These are phyloP conservation scores for Lypha dubia DNA, from an alignment of 2,888 invertebrate genomes.

Conservation along the genomic window DNA sequence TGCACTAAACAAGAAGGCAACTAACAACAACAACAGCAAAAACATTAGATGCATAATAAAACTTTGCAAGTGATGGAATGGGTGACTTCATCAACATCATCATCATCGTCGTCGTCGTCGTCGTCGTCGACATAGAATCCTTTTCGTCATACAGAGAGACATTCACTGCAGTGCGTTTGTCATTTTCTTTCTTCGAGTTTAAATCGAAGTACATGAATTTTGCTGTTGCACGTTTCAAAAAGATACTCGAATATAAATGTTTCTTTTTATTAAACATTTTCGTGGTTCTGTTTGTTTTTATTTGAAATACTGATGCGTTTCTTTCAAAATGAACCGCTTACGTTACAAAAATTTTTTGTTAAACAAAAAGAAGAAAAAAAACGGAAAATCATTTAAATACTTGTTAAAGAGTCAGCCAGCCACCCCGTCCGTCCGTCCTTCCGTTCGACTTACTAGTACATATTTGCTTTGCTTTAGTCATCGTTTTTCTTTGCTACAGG, in stretches of 20 bases:
- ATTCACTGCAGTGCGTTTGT: constrained; percentile 49
- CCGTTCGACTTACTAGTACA: too few species aligned
- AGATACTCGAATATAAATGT: not conserved
- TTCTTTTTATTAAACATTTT: constrained; percentile 12
- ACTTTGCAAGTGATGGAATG: constrained; percentile 36
- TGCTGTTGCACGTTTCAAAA: constrained; percentile 28
- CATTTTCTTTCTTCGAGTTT: constrained; percentile 43
- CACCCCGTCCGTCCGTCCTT: too few species aligned
- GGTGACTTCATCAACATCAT: constrained; percentile 28
- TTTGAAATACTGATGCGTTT: constrained; percentile 54
- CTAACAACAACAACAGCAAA: too few species aligned
- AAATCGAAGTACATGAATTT: constrained; percentile 46
- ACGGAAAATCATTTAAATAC: constrained; percentile 33
- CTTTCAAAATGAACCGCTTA: constrained; percentile 63
- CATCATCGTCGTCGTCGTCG: constrained; percentile 7
- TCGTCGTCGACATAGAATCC: not conserved
- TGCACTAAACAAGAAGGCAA: constrained; percentile 15
- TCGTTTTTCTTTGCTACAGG: not conserved
- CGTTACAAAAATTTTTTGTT: constrained; percentile 12
- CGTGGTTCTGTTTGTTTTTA: constrained; percentile 38
- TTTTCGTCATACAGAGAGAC: constrained; percentile 16
- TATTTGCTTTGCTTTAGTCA: not conserved
- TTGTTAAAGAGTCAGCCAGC: not conserved
- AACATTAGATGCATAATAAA: constrained; percentile 26
- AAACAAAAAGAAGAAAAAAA: not conserved